These are phyloP conservation scores for Pampusana beccarii DNA, from an alignment of 2,113 vertebrate genomes.

Conservation along the genomic window DNA sequence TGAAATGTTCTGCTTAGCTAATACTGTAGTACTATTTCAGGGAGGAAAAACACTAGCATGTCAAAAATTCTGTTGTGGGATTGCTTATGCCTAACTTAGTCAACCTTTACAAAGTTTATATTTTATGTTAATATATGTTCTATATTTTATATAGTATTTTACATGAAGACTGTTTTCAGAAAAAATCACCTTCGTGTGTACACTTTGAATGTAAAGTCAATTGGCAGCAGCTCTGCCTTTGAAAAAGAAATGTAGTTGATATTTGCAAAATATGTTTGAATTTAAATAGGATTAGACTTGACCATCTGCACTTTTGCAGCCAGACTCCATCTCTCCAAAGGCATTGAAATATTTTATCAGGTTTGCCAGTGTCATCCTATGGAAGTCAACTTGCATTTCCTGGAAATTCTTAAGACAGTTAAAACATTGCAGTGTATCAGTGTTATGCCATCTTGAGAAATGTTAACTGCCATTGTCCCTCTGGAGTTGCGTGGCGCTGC, in stretches of 20 bases:
- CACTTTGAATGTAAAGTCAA: background rate
- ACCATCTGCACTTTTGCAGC: background rate
- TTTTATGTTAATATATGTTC: background rate
- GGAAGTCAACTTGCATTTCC: background rate
- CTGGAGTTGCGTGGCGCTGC: background rate
- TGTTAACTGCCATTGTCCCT: background rate
- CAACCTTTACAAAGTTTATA: background rate
- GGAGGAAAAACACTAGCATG: background rate
- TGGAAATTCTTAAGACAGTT: background rate
- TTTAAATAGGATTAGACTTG: background rate
- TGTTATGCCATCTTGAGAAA: background rate
- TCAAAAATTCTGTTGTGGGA: background rate
- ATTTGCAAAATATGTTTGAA: background rate
- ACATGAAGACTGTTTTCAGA: background rate
- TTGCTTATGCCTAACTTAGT: background rate
- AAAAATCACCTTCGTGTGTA: background rate
- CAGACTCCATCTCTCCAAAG: background rate
- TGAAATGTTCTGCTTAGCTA: background rate
- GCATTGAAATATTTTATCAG: background rate
- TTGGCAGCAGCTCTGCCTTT: background rate
- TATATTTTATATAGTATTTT: background rate
- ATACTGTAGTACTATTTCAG: background rate
- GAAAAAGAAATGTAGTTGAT: background rate
- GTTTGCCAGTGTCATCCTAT: background rate
- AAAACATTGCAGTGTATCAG: background rate